phyloP scores from a whole-genome alignment of 1,140 invertebrate species.

The Drosophila grimshawi region DNA sequence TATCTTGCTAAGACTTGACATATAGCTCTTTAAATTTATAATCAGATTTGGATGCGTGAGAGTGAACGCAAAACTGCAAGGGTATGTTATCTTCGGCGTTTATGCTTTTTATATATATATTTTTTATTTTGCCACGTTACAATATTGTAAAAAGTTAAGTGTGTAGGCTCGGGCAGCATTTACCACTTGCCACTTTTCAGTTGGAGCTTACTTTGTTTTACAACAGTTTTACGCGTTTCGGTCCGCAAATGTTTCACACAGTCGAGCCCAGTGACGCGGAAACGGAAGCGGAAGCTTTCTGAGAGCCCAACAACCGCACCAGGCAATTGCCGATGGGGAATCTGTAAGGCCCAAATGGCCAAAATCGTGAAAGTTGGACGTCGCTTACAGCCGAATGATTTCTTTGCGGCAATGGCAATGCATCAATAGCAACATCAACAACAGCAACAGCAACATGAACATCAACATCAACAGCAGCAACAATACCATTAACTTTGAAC shows the following conservation, averaged over 20 bases:
- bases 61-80: too few species aligned
- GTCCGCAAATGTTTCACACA: constrained; percentile 54
- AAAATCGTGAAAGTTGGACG: constrained; percentile 50
- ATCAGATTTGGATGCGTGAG: too few species aligned
- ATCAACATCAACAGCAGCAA: constrained; percentile 1
- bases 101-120: background rate
- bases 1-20: too few species aligned
- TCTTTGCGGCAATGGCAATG: constrained; percentile 66
- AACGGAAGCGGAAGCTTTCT: constrained; percentile 47
- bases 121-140: constrained; percentile 11
- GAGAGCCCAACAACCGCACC: constrained; percentile 1
- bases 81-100: background rate
- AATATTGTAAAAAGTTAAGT: constrained; percentile 3
- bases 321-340: constrained; percentile 21
- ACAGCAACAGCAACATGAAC: constrained; percentile 2
- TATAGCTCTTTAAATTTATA: too few species aligned
- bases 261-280: constrained; percentile 50
- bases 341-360: constrained; percentile 6
- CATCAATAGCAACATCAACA: constrained; percentile 56
- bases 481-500: constrained; percentile 8
- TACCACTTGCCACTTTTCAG: background rate
- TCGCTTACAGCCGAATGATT: constrained; percentile 61
- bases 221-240: constrained; percentile 60
- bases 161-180: constrained; percentile 10
- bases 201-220: constrained; percentile 60